Evolutionary conservation across 37 sponge, comb jelly and placozoan genomes (phyloP), one percentile per base, ranked within the genome.

Genomic region (Cliona cf. orientalis): DNA sequence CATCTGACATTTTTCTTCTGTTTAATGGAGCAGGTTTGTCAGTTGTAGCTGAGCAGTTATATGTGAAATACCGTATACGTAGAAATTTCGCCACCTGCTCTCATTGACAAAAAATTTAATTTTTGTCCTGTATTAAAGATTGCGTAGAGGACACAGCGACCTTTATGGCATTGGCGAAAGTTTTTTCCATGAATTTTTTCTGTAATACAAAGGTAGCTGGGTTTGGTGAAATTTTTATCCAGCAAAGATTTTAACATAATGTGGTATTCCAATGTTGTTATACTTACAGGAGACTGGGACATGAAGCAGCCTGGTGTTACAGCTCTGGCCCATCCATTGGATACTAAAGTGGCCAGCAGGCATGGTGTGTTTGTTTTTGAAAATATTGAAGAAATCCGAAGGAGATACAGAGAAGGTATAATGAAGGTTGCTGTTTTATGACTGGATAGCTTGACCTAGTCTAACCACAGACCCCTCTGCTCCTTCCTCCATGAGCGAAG

Each of bases 311-410:
- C 88, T 22, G 92, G 92, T 0, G 39, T 91, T 55, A 83, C 88
- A 33, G 92, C 89, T 44, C 74, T 91, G 42, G 92, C 80, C 39
- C 82, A 80, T 55, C 88, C 89, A 1, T 41, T 72, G 29, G 25
- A 64, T 0, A 21, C 75, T 0, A 41, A 78, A 4, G 29, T 82
- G n/a, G 88, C 83, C 40, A 91, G 72, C 22, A 83, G 64, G 0
- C 92, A 91, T 43, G 92, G 92, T 40, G 92, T 91, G 60, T 91
- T 74, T 70, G 80, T 91, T 0, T 43, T 87, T 40, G 76, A 84
- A 28, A 66, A 87, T 42, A 25, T 77, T 1, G 41, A 74, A 36
- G 58, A 40, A 4, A 31, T 80, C 28, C 7, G 35, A 45, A 33
- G 68, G 32, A 72, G 73, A 37, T 89, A 80, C 66, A 36, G 58